Conservation (phyloP, 1,140 invertebrate species). For the Plectrocnemia conspersa region DNA sequence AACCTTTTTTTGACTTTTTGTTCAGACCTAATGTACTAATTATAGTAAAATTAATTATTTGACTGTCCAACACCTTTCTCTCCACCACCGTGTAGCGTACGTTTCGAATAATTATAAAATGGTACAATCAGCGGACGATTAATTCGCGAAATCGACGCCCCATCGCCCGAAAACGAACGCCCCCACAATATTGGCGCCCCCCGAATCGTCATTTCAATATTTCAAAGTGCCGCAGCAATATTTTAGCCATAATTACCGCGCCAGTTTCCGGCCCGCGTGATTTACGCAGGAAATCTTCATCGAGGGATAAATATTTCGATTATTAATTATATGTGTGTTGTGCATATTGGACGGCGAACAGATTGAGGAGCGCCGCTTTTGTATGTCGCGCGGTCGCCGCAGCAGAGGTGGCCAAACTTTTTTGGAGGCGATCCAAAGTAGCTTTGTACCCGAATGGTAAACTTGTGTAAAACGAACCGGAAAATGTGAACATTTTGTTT, state of each 20-base stretch:
- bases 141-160: not conserved
- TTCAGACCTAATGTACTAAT: no score
- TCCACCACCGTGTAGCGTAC: not conserved
- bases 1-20: no score
- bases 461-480: slow-evolving; percentile 1
- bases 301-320: not conserved
- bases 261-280: not conserved
- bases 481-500: not conserved
- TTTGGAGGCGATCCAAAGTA: not conserved
- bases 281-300: slow-evolving; percentile 5
- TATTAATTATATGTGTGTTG: no score
- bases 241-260: slow-evolving; percentile 12
- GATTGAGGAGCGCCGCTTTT: not conserved
- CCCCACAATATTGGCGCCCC: not conserved
- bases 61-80: no score
- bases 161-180: not conserved
- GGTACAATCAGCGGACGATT: not conserved
- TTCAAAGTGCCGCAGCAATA: slow-evolving; percentile 8
- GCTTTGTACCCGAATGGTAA: not conserved
- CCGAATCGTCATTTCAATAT: slow-evolving; percentile 11
- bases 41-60: no score
- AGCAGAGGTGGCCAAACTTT: slow-evolving; percentile 1
- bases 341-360: not conserved
- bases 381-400: not conserved
- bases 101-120: slow-evolving; percentile 4